Evolutionary conservation across 2,888 invertebrate genomes (phyloP).

Genomic region (Beris morrisii): DNA sequence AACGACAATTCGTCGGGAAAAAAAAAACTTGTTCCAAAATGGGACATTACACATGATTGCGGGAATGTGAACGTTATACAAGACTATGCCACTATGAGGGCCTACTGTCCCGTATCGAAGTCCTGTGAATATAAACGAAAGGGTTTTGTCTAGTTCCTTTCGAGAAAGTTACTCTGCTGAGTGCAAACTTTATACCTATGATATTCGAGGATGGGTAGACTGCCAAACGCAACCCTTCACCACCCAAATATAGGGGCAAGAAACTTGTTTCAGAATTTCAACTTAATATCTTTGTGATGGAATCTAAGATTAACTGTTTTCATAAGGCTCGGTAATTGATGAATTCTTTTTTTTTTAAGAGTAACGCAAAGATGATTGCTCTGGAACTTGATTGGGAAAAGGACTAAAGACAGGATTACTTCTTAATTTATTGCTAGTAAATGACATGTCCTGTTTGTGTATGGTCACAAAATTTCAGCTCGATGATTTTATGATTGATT

Average conservation of each 20-base stretch:
- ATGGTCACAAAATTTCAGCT: too few relatives aligned
- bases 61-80: too few relatives aligned
- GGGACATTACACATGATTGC: conserved; percentile 15
- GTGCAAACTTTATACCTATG: background rate
- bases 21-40: conserved; percentile 31
- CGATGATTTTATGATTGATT: too few relatives aligned
- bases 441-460: too few relatives aligned
- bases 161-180: too few relatives aligned
- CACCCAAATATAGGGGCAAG: conserved; percentile 9
- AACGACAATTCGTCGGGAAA: conserved; percentile 15
- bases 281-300: conserved; percentile 26
- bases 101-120: conserved; percentile 23
- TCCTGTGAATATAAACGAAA: background rate
- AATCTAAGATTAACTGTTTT: conserved; percentile 25
- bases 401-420: background rate
- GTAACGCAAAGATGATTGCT: conserved; percentile 26
- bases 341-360: conserved; percentile 18
- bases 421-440: background rate
- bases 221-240: conserved; percentile 18
- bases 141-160: too few relatives aligned
- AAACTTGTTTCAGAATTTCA: conserved; percentile 26
- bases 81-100: background rate
- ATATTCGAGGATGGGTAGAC: conserved; percentile 14
- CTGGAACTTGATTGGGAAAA: background rate
- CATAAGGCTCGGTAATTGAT: conserved; percentile 23